These are phyloP conservation scores for Bellardia pandia DNA, from an alignment of 2,888 invertebrate species.

Conservation along the genomic window DNA sequence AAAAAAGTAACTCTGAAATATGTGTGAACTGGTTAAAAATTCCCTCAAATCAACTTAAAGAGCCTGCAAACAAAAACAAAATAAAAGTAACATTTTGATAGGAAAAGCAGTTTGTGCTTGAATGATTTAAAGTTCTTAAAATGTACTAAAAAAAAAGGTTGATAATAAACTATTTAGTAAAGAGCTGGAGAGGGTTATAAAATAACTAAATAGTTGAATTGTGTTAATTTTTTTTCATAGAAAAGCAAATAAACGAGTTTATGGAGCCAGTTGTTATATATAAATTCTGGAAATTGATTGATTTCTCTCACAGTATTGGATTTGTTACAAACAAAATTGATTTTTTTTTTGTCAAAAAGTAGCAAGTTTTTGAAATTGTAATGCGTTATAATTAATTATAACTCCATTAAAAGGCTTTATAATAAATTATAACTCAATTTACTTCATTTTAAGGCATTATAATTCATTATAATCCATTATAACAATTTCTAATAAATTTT, in stretches of 20 bases:
- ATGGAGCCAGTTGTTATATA: not conserved
- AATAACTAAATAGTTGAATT: not conserved
- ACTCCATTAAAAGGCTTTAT: not conserved
- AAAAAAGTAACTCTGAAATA: slow-evolving; percentile 4
- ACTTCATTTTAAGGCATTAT: not conserved
- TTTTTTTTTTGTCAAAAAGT: too few relatives aligned
- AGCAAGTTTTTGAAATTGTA: too few relatives aligned
- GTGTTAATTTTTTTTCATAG: not conserved
- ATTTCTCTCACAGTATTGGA: too few relatives aligned
- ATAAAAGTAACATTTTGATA: too few relatives aligned
- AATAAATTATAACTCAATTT: not conserved
- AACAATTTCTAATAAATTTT: not conserved
- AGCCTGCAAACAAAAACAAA: not conserved
- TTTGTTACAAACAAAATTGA: too few relatives aligned
- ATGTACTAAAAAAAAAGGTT: not conserved
- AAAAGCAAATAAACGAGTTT: not conserved
- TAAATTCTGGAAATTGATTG: too few relatives aligned
- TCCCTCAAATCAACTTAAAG: not conserved
- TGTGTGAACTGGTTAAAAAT: slow-evolving; percentile 46
- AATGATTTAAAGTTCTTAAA: not conserved
- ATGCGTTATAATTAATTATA: too few relatives aligned
- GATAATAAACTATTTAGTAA: slow-evolving; percentile 35
- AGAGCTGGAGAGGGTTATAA: not conserved
- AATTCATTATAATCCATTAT: not conserved
- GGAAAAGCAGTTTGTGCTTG: not conserved